Conservation (phyloP, 2,113 vertebrate species). For the Menura novaehollandiae region DNA sequence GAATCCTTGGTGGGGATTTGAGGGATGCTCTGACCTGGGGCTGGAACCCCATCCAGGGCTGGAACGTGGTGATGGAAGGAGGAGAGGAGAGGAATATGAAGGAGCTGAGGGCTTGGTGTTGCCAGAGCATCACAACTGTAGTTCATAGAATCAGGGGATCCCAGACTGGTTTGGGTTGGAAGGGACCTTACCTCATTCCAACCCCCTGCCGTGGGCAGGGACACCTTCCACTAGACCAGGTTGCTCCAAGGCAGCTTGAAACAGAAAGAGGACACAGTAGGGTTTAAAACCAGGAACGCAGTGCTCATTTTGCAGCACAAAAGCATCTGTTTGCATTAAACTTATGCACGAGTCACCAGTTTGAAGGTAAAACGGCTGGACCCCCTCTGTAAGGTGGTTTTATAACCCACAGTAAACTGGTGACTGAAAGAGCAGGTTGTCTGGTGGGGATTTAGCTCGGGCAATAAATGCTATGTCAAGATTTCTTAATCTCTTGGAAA, state of each 20-base stretch:
- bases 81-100: neutral
- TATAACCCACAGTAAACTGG: neutral
- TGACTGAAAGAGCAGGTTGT: neutral
- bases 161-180: neutral
- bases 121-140: rapidly evolving
- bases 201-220: neutral
- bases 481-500: conserved; percentile 54
- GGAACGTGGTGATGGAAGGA: rapidly evolving
- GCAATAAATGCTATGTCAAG: conserved; percentile 35
- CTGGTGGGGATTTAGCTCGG: neutral
- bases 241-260: neutral
- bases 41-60: neutral
- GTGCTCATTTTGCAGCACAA: neutral
- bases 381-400: neutral
- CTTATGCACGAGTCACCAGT: neutral
- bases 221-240: neutral
- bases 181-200: neutral
- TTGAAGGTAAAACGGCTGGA: neutral
- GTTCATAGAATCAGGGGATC: neutral
- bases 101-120: neutral
- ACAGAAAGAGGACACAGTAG: neutral
- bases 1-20: rapidly evolving
- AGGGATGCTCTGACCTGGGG: neutral
- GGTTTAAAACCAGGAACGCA: neutral
- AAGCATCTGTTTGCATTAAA: rapidly evolving